phyloP scores from a whole-genome alignment of 2,113 vertebrate species.

The Microcebus ravelobensis region DNA sequence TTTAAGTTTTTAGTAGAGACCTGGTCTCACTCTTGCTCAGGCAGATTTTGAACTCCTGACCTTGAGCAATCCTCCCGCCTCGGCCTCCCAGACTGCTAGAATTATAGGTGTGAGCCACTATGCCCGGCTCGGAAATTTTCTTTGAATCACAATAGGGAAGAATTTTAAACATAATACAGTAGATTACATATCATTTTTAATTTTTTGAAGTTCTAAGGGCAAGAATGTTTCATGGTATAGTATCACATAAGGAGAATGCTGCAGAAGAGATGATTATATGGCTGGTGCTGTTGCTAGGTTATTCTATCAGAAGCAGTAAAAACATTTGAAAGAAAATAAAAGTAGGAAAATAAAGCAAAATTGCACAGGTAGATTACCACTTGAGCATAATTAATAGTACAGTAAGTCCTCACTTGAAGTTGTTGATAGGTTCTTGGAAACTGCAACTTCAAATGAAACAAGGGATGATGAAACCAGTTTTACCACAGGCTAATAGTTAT shows the following conservation, averaged over 20 bases:
- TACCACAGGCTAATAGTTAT: neutral
- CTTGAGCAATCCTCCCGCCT: too few species aligned
- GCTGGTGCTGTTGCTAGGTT: neutral
- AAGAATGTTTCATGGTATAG: neutral
- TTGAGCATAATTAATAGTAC: neutral
- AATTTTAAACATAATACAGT: neutral
- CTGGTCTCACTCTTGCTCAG: too few species aligned
- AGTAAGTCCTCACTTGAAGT: neutral
- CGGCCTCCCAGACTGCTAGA: too few species aligned
- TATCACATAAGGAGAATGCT: neutral
- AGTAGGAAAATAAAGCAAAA: constrained; percentile 37
- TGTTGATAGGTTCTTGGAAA: neutral
- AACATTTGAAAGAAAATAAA: neutral
- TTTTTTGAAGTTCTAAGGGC: constrained; percentile 13
- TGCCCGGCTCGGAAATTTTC: neutral
- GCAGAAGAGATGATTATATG: neutral
- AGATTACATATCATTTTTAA: constrained; percentile 16
- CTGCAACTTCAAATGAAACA: neutral
- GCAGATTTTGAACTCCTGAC: too few species aligned
- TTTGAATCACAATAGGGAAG: neutral
- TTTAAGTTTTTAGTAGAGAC: too few species aligned
- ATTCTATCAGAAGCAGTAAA: neutral
- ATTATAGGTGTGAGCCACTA: too few species aligned
- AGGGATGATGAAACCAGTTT: neutral
- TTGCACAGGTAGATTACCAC: neutral